phyloP scores from a whole-genome alignment of 2,888 invertebrate species.

The Leptinotarsa haldemani region DNA sequence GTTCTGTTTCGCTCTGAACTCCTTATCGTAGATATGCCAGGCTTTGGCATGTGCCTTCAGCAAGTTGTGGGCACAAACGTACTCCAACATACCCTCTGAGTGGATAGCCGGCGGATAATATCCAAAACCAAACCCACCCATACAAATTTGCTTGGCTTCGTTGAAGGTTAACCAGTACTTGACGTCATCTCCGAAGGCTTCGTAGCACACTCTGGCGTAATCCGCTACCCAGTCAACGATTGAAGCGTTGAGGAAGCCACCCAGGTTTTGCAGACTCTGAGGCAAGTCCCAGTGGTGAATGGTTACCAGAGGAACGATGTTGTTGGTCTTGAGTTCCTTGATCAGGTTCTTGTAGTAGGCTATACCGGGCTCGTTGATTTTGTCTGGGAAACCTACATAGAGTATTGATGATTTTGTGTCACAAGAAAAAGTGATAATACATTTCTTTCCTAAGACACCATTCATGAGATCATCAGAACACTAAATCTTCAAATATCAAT shows the following conservation, averaged over 20 bases:
- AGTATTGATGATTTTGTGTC: not conserved
- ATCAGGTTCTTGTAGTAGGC: slow-evolving; percentile 44
- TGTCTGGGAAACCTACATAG: slow-evolving; percentile 31
- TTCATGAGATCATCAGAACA: too few species aligned
- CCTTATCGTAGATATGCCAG: slow-evolving; percentile 72
- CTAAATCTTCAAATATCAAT: too few species aligned
- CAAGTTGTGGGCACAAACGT: slow-evolving; percentile 73
- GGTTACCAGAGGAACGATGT: slow-evolving; percentile 72
- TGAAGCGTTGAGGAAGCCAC: slow-evolving; percentile 73
- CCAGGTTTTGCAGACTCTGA: slow-evolving; percentile 64
- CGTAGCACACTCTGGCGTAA: slow-evolving; percentile 69
- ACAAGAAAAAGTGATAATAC: too few species aligned
- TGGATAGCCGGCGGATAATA: slow-evolving; percentile 59
- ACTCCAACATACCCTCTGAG: slow-evolving; percentile 68
- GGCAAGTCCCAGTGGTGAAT: slow-evolving; percentile 69
- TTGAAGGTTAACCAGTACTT: slow-evolving; percentile 70
- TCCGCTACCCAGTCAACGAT: slow-evolving; percentile 71
- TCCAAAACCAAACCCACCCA: slow-evolving; percentile 50
- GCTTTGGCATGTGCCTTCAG: slow-evolving; percentile 75
- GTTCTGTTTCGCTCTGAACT: slow-evolving; percentile 63
- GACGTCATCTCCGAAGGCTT: slow-evolving; percentile 60
- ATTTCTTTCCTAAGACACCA: too few species aligned
- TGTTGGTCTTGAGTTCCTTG: slow-evolving; percentile 67
- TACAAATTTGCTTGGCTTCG: slow-evolving; percentile 63
- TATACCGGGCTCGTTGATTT: slow-evolving; percentile 67